Conservation (phyloP, 2,113 vertebrate species). For the Peromyscus leucopus region DNA sequence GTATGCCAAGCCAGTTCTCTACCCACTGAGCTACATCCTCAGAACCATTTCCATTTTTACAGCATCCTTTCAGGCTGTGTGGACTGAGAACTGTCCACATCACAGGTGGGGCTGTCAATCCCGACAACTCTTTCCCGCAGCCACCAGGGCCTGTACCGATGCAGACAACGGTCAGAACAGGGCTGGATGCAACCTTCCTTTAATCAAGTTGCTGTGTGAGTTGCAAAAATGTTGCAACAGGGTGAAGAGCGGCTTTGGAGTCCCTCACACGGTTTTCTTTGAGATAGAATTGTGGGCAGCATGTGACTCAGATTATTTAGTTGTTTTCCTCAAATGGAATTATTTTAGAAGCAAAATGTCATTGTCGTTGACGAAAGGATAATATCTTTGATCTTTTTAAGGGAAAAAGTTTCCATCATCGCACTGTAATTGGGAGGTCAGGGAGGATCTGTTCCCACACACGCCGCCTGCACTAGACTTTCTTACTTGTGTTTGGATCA, state of each 20-base stretch:
- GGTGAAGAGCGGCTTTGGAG: slow-evolving; percentile 57
- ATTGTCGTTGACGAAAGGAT: slow-evolving; percentile 72
- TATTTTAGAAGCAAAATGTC: slow-evolving; percentile 67
- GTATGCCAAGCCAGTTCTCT: neutral
- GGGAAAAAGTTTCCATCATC: slow-evolving; percentile 47
- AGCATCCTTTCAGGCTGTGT: neutral
- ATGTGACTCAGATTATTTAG: slow-evolving; percentile 66
- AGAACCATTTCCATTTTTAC: no score
- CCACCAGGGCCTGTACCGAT: neutral
- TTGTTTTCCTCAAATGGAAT: slow-evolving; percentile 76
- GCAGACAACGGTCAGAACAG: neutral
- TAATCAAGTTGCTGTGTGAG: neutral
- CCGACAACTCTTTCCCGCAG: neutral
- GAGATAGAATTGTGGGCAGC: slow-evolving; percentile 48
- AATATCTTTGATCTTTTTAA: slow-evolving; percentile 80
- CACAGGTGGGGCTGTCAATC: neutral
- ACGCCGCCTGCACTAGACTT: neutral
- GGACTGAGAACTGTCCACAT: neutral
- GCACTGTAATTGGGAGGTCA: slow-evolving; percentile 4
- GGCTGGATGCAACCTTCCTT: neutral
- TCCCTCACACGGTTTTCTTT: neutral
- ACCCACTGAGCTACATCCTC: neutral
- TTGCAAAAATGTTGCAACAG: slow-evolving; percentile 43
- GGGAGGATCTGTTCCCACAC: neutral
- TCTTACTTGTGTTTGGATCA: slow-evolving; percentile 80